Evolutionary conservation across 2,888 invertebrate species (phyloP).

Genomic region (Acleris holmiana): DNA sequence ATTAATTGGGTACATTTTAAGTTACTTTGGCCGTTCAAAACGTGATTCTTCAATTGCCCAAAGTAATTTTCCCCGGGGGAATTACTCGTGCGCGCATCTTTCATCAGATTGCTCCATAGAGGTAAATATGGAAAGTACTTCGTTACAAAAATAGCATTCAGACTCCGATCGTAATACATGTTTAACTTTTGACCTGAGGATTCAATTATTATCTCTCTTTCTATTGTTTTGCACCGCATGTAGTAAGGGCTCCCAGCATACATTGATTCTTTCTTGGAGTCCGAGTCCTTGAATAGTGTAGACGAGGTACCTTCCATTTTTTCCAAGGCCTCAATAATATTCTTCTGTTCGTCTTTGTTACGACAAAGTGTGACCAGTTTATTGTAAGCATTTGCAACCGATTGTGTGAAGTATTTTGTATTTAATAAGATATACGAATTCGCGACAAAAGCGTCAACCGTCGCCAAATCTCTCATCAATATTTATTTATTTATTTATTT

Average conservation of each 20-base stretch:
- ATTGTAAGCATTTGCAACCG: conserved; percentile 5
- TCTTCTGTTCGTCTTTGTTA: not conserved
- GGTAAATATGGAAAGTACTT: conserved; percentile 14
- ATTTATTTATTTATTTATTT: too few relatives aligned
- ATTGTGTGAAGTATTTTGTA: conserved; percentile 8
- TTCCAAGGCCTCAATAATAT: conserved; percentile 1
- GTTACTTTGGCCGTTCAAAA: too few relatives aligned
- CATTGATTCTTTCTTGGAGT: conserved; percentile 2
- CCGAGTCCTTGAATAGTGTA: not conserved
- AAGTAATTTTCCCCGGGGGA: conserved; percentile 11
- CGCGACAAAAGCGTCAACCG: conserved; percentile 7
- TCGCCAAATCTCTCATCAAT: conserved; percentile 11
- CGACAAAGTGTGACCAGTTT: conserved; percentile 5
- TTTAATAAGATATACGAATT: conserved; percentile 14
- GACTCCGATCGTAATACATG: not conserved
- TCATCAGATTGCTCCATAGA: conserved; percentile 10
- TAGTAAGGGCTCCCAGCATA: conserved; percentile 7
- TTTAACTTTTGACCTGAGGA: not conserved
- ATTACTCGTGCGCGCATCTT: conserved; percentile 6
- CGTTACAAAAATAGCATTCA: conserved; percentile 7
- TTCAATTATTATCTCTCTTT: not conserved
- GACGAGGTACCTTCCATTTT: conserved; percentile 8
- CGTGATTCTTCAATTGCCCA: conserved; percentile 7
- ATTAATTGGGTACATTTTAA: conserved; percentile 6
- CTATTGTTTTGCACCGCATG: not conserved